Conservation (phyloP, 37 sponge, comb jelly and placozoan species). For the Geodia barretti region DNA sequence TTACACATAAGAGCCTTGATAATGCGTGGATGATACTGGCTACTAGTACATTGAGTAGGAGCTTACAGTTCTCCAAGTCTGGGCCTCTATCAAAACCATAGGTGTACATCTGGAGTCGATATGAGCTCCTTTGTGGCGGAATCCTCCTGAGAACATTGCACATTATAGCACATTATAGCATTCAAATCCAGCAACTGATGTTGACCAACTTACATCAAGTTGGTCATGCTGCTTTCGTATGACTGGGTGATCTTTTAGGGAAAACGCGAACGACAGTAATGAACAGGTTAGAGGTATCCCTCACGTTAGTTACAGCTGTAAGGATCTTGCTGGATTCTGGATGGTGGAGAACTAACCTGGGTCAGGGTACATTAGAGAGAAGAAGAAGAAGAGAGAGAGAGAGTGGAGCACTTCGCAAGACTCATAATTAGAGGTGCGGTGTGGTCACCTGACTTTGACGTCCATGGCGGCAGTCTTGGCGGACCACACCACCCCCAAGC, state of each 20-base stretch:
- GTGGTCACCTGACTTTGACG: conserved; percentile 14
- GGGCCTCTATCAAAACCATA: not conserved
- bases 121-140: not conserved
- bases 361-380: not conserved
- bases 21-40: not conserved
- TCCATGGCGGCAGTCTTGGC: not conserved
- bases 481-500: not conserved
- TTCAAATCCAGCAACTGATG: no score
- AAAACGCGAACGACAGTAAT: no score
- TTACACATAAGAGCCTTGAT: no score
- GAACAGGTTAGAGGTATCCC: no score
- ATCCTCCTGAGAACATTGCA: no score
- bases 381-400: not conserved
- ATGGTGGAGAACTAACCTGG: conserved; percentile 28
- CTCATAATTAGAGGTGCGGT: no score
- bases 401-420: no score
- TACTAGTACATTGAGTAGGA: no score
- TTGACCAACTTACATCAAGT: no score
- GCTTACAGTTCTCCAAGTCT: conserved; percentile 38
- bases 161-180: no score
- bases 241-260: no score
- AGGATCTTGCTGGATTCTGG: conserved; percentile 11
- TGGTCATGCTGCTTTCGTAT: no score
- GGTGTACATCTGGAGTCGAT: conserved; percentile 28
- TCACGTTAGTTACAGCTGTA: conserved; percentile 30